Base-by-base conservation (phyloP, 1,140 invertebrate species). In the Drosophila murphyi region DNA sequence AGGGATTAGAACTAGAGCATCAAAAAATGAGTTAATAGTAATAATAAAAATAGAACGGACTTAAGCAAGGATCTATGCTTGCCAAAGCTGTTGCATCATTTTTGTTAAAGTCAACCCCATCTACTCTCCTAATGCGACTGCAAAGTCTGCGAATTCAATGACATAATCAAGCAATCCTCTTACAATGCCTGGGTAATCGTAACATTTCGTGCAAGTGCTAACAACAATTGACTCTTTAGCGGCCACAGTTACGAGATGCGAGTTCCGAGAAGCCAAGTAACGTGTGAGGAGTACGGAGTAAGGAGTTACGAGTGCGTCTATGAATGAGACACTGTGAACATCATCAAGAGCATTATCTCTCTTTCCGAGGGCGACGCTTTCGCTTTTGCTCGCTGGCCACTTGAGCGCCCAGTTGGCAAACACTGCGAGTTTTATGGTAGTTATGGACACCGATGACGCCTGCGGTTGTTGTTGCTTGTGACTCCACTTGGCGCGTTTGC, bases 351-450 rank as follows among this genome's bases (percentile, higher is more conserved):
- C 59, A 75, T 75, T n/a, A 43, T 43, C 39, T 41, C 67, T 75
- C n/a, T 63, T 52, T 59, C 67, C 45, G 72, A 70, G 72, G 72
- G 72, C 65, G 51, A 70, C 4, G 72, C 68, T 71, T 75, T 75
- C 68, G 68, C 57, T 74, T 39, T 43, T 65, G 62, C 50, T 57
- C 69, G 70, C 35, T 59, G 54, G 45, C 35, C 73, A 76, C 73
- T 72, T 72, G 61, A 76, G 67, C 32, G 20, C 37, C 50, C 37
- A 54, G 52, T 37, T 67, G 54, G 54, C 68, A 47, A 55, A 63
- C 68, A 54, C 35, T 31, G 45, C 29, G 28, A 32, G 10, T 43
- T n/a, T 43, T n/a, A 43, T n/a, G 41, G 43, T 12, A 56, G 37
- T 12, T 45, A 29, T n/a, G 37, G 34, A 51, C 50, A 32, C 50